Base-by-base conservation (phyloP, 92 coral and sea anemone genomes). In the Zoanthus sociatus region DNA sequence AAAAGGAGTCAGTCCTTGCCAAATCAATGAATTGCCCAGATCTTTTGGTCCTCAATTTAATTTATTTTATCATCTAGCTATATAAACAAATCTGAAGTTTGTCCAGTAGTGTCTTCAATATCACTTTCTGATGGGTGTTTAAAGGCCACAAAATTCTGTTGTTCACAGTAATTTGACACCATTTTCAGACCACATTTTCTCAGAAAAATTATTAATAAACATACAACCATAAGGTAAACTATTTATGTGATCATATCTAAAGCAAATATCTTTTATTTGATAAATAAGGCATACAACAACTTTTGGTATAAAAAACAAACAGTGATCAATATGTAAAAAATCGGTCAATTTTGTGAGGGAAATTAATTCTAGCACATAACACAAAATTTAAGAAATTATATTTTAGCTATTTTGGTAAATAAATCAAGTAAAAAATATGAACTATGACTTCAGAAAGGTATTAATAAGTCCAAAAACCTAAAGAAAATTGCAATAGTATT, bases 1-100 rank as follows among this genome's bases (percentile, higher is more conserved):
- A 56, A 73, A 70, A 30, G 45, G 77, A 73, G 77, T 73, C 13
- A 73, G 13, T 33, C 76, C 76, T 37, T 71, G 4, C 77, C 55
- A 44, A 73, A 73, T 15, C 31, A 73, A 73, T 73, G 54, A 73
- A 73, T 44, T 32, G 13, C 77, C 77, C 55, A 45, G 55, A 73
- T 73, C 77, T 73, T 44, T 73, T 73, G 58, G 31, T 73, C 32
- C 56, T 73, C 31, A 6, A 44, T 16, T 73, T 73, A 15, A 44
- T 44, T 73, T 44, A 72, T 72, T 72, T 72, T 42, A 42, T 72
- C 77, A 72, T 6, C 42, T 54, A 33, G 56, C 26, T 54, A 33
- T 42, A 72, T 72, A 37, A 7, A 37, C 76, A 70, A 70, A 70
- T 70, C 46, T 70, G 74, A 70, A 37, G 20, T 37, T 72, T 72